Percentiles rank a stretch among this genome's conserved stretches.
Conservation (phyloP, 2,888 invertebrate species). For the Trilocha varians region DNA sequence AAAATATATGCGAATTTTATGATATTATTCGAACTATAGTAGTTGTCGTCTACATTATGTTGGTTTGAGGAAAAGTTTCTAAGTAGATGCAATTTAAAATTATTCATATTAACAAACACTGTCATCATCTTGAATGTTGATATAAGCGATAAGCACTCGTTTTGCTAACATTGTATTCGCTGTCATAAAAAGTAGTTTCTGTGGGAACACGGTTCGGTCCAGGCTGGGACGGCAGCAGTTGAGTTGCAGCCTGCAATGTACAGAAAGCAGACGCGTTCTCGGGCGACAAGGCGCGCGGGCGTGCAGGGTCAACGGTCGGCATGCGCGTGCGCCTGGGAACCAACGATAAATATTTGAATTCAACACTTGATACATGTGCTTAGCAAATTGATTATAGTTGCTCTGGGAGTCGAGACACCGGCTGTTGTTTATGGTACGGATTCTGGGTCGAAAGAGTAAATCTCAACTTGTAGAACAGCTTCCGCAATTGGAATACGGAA, state of each 20-base stretch:
- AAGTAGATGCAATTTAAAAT: no score
- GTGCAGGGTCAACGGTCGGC: slow-evolving; percentile 66
- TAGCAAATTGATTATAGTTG: slow-evolving; percentile 65
- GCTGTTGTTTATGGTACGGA: slow-evolving; percentile 38
- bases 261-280: slow-evolving; percentile 51
- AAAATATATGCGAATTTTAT: no score
- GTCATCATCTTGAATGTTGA: no score
- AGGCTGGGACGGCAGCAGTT: slow-evolving; percentile 31
- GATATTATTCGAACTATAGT: no score
- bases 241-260: slow-evolving; percentile 28
- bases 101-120: no score
- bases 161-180: no score
- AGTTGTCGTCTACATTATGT: no score
- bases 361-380: slow-evolving; percentile 70
- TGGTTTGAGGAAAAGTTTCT: no score
- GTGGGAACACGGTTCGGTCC: slow-evolving; percentile 33
- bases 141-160: no score
- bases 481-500: background rate
- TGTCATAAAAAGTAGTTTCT: no score
- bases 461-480: slow-evolving; percentile 2
- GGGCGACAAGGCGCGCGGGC: slow-evolving; percentile 31
- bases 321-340: slow-evolving; percentile 61
- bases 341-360: slow-evolving; percentile 70
- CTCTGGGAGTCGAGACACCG: slow-evolving; percentile 30
- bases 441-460: slow-evolving; percentile 26